phyloP scores from a whole-genome alignment of 2,113 vertebrate genomes.

The Hydropotes inermis region DNA sequence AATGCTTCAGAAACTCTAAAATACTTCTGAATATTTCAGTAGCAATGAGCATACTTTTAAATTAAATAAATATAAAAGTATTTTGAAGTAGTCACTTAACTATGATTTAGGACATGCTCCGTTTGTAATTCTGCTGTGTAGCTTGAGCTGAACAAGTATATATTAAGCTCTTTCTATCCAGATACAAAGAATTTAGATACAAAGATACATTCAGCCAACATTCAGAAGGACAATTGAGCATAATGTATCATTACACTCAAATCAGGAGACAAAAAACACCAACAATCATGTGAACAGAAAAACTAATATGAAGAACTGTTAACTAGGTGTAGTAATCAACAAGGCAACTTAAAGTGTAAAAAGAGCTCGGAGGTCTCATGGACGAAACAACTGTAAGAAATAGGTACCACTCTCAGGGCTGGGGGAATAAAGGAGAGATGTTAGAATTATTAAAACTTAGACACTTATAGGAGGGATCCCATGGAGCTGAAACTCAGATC shows the following conservation, averaged over 20 bases:
- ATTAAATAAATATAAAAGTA: neutral
- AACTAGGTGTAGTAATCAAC: neutral
- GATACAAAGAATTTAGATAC: neutral
- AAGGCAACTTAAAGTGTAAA: neutral
- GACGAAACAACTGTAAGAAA: neutral
- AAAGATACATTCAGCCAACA: neutral
- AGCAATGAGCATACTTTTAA: neutral
- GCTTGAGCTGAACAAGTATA: neutral
- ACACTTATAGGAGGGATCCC: neutral
- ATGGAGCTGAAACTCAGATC: neutral
- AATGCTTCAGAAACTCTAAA: constrained; percentile 36
- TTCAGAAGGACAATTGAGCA: neutral
- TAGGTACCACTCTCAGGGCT: neutral
- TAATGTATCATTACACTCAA: neutral
- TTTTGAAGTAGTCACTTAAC: neutral
- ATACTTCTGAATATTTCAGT: neutral
- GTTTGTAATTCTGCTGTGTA: neutral
- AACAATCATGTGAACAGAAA: neutral
- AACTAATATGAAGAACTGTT: neutral
- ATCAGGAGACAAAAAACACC: neutral
- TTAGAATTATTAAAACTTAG: constrained; percentile 16
- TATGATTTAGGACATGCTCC: neutral
- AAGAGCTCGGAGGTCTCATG: neutral
- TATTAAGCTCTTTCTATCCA: neutral
- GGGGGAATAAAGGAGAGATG: neutral